Evolutionary conservation across 2,888 invertebrate species (phyloP).

Genomic region (Vesta saturnalis): DNA sequence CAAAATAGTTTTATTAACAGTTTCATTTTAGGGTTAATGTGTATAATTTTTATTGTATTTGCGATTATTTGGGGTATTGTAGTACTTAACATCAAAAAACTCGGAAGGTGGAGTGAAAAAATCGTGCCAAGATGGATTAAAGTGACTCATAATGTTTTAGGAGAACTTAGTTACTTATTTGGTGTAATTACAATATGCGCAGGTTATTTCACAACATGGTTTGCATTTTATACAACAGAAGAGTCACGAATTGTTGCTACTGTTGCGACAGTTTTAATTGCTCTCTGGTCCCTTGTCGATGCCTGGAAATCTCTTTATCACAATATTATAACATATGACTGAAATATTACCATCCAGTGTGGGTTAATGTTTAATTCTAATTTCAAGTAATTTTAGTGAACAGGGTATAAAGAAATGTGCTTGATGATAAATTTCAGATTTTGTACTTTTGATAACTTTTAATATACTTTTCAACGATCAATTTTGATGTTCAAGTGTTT

Average conservation of each 20-base stretch:
- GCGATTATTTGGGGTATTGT: conserved; percentile 49
- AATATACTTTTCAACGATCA: too few species aligned
- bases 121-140: conserved; percentile 51
- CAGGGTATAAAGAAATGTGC: too few species aligned
- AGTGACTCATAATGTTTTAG: conserved; percentile 54
- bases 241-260: conserved; percentile 51
- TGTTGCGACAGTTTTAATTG: conserved; percentile 48
- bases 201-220: conserved; percentile 54
- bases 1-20: neutral
- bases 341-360: too few species aligned
- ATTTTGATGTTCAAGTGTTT: too few species aligned
- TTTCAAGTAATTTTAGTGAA: too few species aligned
- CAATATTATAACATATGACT: too few species aligned
- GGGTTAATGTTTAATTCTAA: too few species aligned
- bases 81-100: conserved; percentile 47
- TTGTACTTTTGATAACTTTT: too few species aligned
- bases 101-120: conserved; percentile 40
- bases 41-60: conserved; percentile 51
- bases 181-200: conserved; percentile 54
- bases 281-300: conserved; percentile 52
- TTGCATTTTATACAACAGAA: conserved; percentile 48
- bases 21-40: conserved; percentile 52
- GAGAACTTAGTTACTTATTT: conserved; percentile 53
- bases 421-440: too few species aligned
- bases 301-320: conserved; percentile 48